These are phyloP conservation scores for Hyles lineata DNA, from an alignment of 2,888 invertebrate genomes.

Conservation along the genomic window DNA sequence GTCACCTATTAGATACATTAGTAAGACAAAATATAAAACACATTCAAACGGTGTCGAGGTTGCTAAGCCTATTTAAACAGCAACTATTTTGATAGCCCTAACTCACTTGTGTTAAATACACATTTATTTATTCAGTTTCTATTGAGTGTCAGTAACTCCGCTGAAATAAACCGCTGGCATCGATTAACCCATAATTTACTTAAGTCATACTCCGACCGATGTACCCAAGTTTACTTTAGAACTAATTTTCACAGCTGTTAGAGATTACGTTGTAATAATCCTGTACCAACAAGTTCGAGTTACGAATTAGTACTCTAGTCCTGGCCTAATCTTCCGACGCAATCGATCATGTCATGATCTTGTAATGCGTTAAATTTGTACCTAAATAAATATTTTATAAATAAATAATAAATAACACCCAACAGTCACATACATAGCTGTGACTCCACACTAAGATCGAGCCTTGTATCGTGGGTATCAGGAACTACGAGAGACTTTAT, in stretches of 20 bases:
- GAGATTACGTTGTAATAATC: constrained; percentile 46
- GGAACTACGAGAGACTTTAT: no score
- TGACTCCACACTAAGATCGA: no score
- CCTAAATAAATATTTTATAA: background rate
- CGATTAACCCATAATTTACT: constrained; percentile 47
- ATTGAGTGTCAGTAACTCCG: constrained; percentile 32
- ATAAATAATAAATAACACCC: no score
- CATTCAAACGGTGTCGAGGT: background rate
- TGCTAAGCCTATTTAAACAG: constrained; percentile 4
- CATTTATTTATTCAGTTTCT: constrained; percentile 38
- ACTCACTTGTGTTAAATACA: background rate
- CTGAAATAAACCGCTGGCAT: constrained; percentile 40
- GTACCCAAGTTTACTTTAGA: constrained; percentile 47
- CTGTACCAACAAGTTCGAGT: constrained; percentile 27
- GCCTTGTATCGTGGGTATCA: no score
- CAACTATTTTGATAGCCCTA: background rate
- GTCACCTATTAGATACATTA: background rate
- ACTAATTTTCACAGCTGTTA: constrained; percentile 51
- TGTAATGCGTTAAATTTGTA: background rate
- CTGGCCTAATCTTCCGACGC: background rate
- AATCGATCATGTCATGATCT: constrained; percentile 7
- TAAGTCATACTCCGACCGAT: constrained; percentile 40
- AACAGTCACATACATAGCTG: no score
- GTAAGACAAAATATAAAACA: background rate
- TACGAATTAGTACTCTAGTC: constrained; percentile 24